These are phyloP conservation scores for Halocynthia roretzi DNA, from an alignment of 23 tunicate species.

Conservation along the genomic window DNA sequence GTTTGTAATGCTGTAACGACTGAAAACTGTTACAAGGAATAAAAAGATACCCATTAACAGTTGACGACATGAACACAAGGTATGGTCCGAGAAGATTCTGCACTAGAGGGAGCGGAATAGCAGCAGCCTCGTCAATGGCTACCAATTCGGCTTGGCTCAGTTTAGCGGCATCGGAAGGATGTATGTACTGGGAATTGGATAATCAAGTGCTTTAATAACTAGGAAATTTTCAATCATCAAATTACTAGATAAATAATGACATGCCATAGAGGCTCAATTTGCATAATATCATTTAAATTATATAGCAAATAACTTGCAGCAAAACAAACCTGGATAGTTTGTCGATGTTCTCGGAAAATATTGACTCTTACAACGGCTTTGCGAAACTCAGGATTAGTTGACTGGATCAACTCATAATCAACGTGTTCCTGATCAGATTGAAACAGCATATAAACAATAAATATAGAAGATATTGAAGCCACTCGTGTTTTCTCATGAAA, in stretches of 20 bases:
- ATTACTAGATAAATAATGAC: not conserved
- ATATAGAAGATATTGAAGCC: no score
- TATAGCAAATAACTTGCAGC: not conserved
- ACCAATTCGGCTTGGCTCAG: conserved; percentile 80
- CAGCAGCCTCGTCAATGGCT: conserved; percentile 97
- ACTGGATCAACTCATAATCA: conserved; percentile 88
- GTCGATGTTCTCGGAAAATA: conserved; percentile 80
- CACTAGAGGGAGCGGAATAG: conserved; percentile 90
- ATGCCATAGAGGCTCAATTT: not conserved
- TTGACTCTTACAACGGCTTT: conserved; percentile 91
- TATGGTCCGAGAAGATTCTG: conserved; percentile 85
- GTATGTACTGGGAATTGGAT: conserved; percentile 48
- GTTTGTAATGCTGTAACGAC: not conserved
- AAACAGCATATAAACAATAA: not conserved
- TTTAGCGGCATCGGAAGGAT: conserved; percentile 78
- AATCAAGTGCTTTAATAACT: not conserved
- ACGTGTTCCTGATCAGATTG: conserved; percentile 38
- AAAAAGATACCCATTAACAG: conserved; percentile 78
- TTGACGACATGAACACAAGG: conserved; percentile 90
- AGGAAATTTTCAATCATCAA: not conserved
- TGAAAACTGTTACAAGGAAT: not conserved
- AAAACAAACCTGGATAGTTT: conserved; percentile 75
- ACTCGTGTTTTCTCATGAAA: no score
- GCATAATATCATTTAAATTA: not conserved
- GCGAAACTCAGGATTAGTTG: conserved; percentile 81